Base-by-base conservation (phyloP, 2,797 vertebrate species). In the Molossus molossus region DNA sequence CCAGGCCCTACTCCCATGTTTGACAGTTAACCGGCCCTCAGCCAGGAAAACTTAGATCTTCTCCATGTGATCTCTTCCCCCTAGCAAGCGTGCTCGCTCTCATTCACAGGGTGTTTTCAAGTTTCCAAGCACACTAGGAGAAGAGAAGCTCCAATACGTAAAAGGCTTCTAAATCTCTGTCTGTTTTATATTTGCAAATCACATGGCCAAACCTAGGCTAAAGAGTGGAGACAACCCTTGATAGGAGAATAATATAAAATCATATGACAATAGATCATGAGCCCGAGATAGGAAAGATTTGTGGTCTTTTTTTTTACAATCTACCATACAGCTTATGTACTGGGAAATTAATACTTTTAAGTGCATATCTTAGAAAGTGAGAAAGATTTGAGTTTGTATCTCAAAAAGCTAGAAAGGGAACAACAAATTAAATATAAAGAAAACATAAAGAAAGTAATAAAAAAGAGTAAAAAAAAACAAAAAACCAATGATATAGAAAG, bases 401-500 rank as follows among this genome's bases (percentile, higher is more conserved):
- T 94, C 23, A 91, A 87, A 10, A 93, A 82, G 57, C 40, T 83
- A 60, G 27, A 50, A 81, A 83, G 25, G 29, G 6, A 86, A 50
- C 9, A 89, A 48, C 55, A 87, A 94, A 87, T 76, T 92, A 69
- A 90, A 27, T 5, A 20, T 62, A 82, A 93, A 91, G 45, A 64
- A 92, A 88, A 50, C 13, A 81, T 57, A 64, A 83, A 69, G 29
- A 79, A 73, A 29, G 25, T n/a, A 76, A 65, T 69, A 92, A 81
- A 50, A 75, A 33, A 69, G 80, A 64, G 27, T 65, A 12, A 29
- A 75, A 50, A 94, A 45, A 45, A 45, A 45, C 1, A 45, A 45
- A 45, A 45, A 70, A n/a, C 62, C 17, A 89, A 75, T 80, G 10
- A 79, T 29, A 9, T 23, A 85, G 40, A 76, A 87, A 72, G 37